Evolutionary conservation across 2,113 vertebrate species (phyloP).

Genomic region (Notothenia rossii): DNA sequence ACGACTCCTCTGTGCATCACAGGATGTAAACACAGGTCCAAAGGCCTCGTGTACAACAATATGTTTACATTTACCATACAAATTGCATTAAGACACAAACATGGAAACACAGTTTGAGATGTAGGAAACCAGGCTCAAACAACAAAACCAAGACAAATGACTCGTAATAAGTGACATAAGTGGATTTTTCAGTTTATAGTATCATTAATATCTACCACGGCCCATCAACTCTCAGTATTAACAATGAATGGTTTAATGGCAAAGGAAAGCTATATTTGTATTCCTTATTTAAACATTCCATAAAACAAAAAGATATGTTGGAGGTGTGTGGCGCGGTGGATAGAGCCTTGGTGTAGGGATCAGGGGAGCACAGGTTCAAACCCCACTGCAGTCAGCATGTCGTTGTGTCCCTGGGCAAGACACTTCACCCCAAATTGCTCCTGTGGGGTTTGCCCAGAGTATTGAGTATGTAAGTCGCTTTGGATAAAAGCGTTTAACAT

Average conservation of each 20-base stretch:
- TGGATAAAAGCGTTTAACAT: too few species aligned
- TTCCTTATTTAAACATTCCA: neutral
- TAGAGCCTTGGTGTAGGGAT: too few species aligned
- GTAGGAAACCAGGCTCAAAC: neutral
- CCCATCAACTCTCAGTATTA: constrained; percentile 5
- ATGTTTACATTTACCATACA: neutral
- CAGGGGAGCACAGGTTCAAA: too few species aligned
- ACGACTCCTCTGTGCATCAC: constrained; percentile 8
- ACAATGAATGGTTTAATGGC: constrained; percentile 10
- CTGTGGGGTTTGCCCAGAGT: too few species aligned
- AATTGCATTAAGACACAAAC: constrained; percentile 14
- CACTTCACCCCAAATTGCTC: too few species aligned
- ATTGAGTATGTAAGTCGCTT: too few species aligned
- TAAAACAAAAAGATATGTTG: neutral
- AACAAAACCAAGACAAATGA: neutral
- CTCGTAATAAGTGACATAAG: neutral
- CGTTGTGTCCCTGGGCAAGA: too few species aligned
- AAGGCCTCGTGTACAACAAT: constrained; percentile 2
- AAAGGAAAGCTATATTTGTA: neutral
- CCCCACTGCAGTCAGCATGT: too few species aligned
- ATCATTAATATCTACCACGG: constrained; percentile 12
- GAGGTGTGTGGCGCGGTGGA: too few species aligned
- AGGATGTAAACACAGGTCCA: constrained; percentile 26
- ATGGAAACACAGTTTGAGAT: neutral
- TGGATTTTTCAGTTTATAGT: neutral